Evolutionary conservation across 1,140 invertebrate genomes (phyloP).

Genomic region (Limonius californicus): DNA sequence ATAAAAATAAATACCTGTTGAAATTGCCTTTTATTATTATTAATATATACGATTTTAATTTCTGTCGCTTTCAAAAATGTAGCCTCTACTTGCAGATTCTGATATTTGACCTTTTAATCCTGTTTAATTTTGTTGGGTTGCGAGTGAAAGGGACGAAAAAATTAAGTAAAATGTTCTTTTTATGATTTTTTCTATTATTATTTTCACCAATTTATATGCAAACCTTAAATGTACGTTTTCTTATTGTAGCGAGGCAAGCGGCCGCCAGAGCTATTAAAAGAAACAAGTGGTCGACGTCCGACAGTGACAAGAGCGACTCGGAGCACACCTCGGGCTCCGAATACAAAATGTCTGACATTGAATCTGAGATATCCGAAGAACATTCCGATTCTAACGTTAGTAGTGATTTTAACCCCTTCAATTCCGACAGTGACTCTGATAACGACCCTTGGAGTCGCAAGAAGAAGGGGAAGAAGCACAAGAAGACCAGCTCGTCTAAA

Average conservation of each 20-base stretch:
- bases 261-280: constrained; percentile 67
- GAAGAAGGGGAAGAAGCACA: constrained; percentile 70
- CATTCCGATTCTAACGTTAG: constrained; percentile 65
- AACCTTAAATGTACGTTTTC: too few species aligned
- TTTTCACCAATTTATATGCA: too few species aligned
- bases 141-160: background rate
- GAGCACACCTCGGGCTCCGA: constrained; percentile 57
- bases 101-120: too few species aligned
- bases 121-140: too few species aligned
- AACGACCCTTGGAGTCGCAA: constrained; percentile 79
- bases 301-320: constrained; percentile 53
- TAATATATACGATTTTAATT: too few species aligned
- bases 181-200: too few species aligned
- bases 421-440: constrained; percentile 78
- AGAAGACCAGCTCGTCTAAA: constrained; percentile 50
- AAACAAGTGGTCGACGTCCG: constrained; percentile 63
- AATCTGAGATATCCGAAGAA: constrained; percentile 58
- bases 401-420: constrained; percentile 87
- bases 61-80: too few species aligned
- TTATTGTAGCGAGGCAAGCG: constrained; percentile 59
- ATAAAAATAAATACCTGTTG: too few species aligned
- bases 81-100: too few species aligned
- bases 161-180: background rate
- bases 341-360: constrained; percentile 56
- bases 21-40: too few species aligned